These are phyloP conservation scores for Mycalesis mineus DNA, from an alignment of 2,888 invertebrate species.

Conservation along the genomic window DNA sequence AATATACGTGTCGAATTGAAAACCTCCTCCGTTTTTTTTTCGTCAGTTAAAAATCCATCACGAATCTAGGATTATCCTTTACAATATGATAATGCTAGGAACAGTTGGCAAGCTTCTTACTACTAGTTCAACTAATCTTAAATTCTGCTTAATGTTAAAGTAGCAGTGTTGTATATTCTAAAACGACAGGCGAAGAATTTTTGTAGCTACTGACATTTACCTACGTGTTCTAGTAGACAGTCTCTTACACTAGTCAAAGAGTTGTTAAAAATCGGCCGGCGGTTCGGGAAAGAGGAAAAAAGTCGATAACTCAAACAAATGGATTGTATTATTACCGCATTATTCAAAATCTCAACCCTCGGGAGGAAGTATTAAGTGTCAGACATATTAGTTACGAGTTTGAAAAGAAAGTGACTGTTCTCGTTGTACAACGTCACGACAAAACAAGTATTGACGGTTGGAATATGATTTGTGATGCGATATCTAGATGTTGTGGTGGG, in stretches of 20 bases:
- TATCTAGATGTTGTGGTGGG: neutral
- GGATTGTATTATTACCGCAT: conserved; percentile 48
- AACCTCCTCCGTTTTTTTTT: too few species aligned
- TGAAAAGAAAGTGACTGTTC: conserved; percentile 34
- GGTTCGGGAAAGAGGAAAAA: conserved; percentile 36
- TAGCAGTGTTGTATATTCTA: too few species aligned
- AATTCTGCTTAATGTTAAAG: too few species aligned
- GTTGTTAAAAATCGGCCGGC: conserved; percentile 40
- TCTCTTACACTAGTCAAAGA: neutral
- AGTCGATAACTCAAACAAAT: conserved; percentile 55
- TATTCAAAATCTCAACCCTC: conserved; percentile 52
- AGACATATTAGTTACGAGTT: conserved; percentile 60
- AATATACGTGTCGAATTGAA: too few species aligned
- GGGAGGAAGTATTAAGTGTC: conserved; percentile 72
- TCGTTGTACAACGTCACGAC: conserved; percentile 37
- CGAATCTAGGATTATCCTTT: too few species aligned
- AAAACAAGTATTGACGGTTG: neutral
- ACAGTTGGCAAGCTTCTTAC: too few species aligned
- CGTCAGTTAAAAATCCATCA: too few species aligned
- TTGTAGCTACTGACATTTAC: too few species aligned
- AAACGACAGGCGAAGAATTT: too few species aligned
- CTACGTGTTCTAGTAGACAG: neutral
- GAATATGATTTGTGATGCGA: neutral
- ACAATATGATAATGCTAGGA: too few species aligned
- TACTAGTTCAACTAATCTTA: too few species aligned